Conservation (phyloP, 2,797 vertebrate species). For the Coracias cyanogaster region DNA sequence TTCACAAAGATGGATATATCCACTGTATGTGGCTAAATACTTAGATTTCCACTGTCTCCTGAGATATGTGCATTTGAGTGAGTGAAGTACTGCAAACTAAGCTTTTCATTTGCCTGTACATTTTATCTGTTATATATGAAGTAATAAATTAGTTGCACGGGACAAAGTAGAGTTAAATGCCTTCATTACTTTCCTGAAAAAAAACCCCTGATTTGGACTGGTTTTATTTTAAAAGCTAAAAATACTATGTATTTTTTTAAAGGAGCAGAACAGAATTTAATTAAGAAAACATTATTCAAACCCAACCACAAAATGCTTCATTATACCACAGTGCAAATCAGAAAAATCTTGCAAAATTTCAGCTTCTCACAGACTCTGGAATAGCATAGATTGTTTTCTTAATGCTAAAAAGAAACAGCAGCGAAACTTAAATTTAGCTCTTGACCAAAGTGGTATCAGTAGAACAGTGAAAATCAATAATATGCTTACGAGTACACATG, state of each 20-base stretch:
- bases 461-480: neutral
- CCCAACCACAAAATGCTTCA: neutral
- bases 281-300: neutral
- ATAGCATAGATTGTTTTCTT: neutral
- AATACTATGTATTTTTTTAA: neutral
- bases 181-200: neutral
- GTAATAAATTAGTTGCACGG: neutral
- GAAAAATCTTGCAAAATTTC: neutral
- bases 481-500: fast-evolving
- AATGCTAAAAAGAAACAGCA: neutral
- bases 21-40: neutral
- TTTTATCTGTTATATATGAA: neutral
- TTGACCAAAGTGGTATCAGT: fast-evolving
- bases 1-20: neutral
- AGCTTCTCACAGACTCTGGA: neutral
- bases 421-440: neutral
- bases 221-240: neutral
- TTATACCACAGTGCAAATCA: neutral
- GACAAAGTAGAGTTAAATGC: neutral
- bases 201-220: neutral
- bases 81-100: neutral
- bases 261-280: neutral
- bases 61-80: neutral
- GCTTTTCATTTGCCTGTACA: neutral
- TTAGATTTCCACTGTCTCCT: neutral